Conservation (phyloP, 1,140 invertebrate species). For the Laodelphax striatellus region DNA sequence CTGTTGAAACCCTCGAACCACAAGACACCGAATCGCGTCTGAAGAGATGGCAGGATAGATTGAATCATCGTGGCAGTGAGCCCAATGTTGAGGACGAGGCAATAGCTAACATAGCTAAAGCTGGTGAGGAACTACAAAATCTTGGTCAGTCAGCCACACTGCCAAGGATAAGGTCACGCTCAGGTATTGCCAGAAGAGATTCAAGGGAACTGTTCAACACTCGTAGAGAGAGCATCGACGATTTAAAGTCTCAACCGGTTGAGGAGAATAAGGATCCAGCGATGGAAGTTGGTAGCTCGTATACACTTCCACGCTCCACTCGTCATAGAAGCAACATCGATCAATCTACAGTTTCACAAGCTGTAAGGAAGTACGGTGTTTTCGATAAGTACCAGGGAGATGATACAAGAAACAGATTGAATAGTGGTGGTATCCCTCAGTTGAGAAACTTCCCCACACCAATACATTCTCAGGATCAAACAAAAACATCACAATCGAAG, state of each 20-base stretch:
- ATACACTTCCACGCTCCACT: conserved; percentile 16
- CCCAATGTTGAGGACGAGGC: conserved; percentile 26
- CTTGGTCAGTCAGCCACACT: conserved; percentile 25
- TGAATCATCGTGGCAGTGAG: conserved; percentile 30
- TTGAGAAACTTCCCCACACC: conserved; percentile 4
- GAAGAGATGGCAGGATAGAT: conserved; percentile 49
- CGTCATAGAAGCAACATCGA: conserved; percentile 18
- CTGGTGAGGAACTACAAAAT: conserved; percentile 34
- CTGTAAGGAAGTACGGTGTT: conserved; percentile 12
- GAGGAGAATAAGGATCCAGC: neutral
- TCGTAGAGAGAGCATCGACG: conserved; percentile 13
- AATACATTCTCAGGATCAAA: conserved; percentile 3
- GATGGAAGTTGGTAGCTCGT: conserved; percentile 5
- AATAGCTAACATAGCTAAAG: conserved; percentile 32
- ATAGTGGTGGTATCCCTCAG: neutral
- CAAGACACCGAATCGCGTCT: conserved; percentile 45
- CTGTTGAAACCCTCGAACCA: conserved; percentile 28
- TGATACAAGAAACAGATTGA: neutral
- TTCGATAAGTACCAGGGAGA: conserved; percentile 1
- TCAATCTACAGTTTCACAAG: conserved; percentile 15
- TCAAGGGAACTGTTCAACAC: conserved; percentile 12
- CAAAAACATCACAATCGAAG: conserved; percentile 12
- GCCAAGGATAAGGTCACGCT: conserved; percentile 18
- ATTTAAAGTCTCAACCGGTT: neutral
- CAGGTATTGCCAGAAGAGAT: conserved; percentile 17